Evolutionary conservation across 2,888 invertebrate species (phyloP), one percentile per base, ranked within the genome.

Genomic region (Temnothorax ravouxi): DNA sequence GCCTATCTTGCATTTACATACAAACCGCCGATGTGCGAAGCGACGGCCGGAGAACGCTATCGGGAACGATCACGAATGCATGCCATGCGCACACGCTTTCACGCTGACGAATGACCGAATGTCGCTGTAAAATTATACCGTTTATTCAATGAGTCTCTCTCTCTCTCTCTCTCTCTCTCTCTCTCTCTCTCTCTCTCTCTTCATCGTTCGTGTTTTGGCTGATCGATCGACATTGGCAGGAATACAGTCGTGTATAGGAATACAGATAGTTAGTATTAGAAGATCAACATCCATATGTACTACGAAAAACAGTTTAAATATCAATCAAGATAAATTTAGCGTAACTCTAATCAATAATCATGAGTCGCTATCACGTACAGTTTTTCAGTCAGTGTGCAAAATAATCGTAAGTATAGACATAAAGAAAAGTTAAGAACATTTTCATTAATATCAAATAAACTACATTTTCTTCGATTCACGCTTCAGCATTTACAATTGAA

Each of bases 1-100:
- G 83, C 75, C 88, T 77, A 87, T 86, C 81, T 85, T 71, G 69
- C 83, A 89, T 89, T 90, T 89, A 88, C 90, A 90, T 89, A 88
- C 50, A 88, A 88, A 89, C 90, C 89, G 85, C 80, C 85, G 85
- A 89, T 66, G 87, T 67, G 87, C 83, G 66, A 85, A 88, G 77
- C 87, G 74, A 66, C 61, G 29, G 4, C 21, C 38, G 56, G 56
- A 9, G 13, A 76, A 25, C 13, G 44, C 18, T 77, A 83, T 89
- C 84, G 83, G 18, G 66, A 41, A 74, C 25, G 79, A 82, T 83
- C 84, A 72, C 34, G 64, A 29, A 56, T 59, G 21, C 59, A 56
- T 74, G 47, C 44, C 59, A 56, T 74, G 47, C 44, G 34, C 29
- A 59, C 59, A 64, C 83, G 74, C 54, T 76, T 82, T 71, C 69